Evolutionary conservation across 1,140 invertebrate species (phyloP).

Genomic region (Cydia splendana): DNA sequence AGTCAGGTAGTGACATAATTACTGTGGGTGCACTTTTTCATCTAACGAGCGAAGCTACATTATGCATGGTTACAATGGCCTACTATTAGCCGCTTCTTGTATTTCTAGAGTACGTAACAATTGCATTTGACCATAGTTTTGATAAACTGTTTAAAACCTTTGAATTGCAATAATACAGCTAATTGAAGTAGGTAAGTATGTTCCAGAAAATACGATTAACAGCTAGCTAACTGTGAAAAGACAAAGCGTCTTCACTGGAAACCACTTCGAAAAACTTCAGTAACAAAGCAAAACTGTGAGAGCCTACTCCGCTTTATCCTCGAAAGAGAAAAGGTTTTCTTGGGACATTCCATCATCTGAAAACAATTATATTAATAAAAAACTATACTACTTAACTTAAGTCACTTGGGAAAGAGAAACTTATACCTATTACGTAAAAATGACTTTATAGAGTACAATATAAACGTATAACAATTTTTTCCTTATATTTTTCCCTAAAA

Average conservation of each 20-base stretch:
- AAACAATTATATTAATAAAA: background rate
- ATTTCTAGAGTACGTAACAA: no score
- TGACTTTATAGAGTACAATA: no score
- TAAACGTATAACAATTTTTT: no score
- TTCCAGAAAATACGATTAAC: constrained; percentile 7
- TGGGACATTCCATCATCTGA: background rate
- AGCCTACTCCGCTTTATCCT: constrained; percentile 29
- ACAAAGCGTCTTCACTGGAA: constrained; percentile 27
- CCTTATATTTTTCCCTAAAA: no score
- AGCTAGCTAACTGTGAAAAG: constrained; percentile 26
- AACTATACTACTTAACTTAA: background rate
- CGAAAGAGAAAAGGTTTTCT: background rate
- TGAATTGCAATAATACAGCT: background rate
- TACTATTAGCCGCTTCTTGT: no score
- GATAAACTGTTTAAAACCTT: background rate
- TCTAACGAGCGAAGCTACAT: no score
- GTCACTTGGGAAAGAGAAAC: background rate
- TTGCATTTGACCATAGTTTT: background rate
- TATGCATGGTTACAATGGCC: no score
- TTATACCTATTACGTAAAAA: no score
- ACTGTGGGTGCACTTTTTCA: no score
- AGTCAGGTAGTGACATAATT: no score
- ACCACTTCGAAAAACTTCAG: constrained; percentile 27
- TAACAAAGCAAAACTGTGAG: constrained; percentile 27
- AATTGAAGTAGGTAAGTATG: background rate